Evolutionary conservation across 2,113 vertebrate genomes (phyloP).

Genomic region (Haemorhous mexicanus): DNA sequence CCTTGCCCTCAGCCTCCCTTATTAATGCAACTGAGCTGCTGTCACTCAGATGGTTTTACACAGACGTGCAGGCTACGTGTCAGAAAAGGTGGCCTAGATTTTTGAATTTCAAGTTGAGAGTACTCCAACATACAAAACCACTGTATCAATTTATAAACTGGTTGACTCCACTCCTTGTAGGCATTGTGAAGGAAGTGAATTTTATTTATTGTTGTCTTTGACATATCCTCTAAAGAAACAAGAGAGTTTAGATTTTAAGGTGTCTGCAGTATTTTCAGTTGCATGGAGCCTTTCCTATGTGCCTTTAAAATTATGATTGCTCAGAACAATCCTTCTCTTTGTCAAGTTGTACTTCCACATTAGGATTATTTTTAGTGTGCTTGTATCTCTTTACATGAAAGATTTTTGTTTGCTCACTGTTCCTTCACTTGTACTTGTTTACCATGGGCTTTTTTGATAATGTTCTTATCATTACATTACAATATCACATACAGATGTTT

Average conservation of each 20-base stretch:
- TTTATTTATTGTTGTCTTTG: not conserved
- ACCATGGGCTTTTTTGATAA: not conserved
- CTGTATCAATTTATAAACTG: not conserved
- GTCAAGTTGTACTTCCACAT: not conserved
- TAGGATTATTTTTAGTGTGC: not conserved
- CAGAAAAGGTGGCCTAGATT: not conserved
- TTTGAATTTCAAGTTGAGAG: not conserved
- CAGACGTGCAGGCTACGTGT: not conserved
- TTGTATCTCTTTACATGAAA: not conserved
- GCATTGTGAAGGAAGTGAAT: not conserved
- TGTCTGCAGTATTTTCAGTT: not conserved
- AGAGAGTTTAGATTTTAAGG: not conserved
- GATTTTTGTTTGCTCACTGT: not conserved
- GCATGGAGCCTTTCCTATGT: not conserved
- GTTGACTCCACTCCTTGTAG: not conserved
- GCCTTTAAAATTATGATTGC: not conserved
- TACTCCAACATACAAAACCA: not conserved
- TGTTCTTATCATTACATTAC: not conserved
- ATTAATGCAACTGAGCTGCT: conserved; percentile 25
- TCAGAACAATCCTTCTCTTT: not conserved
- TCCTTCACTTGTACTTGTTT: not conserved
- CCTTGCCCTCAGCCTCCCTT: conserved; percentile 20
- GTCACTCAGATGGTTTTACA: not conserved
- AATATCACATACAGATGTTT: not conserved
- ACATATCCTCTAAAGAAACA: not conserved